These are phyloP conservation scores for Caenorhabditis zanzibari DNA, from an alignment of 2,888 invertebrate genomes.

Conservation along the genomic window DNA sequence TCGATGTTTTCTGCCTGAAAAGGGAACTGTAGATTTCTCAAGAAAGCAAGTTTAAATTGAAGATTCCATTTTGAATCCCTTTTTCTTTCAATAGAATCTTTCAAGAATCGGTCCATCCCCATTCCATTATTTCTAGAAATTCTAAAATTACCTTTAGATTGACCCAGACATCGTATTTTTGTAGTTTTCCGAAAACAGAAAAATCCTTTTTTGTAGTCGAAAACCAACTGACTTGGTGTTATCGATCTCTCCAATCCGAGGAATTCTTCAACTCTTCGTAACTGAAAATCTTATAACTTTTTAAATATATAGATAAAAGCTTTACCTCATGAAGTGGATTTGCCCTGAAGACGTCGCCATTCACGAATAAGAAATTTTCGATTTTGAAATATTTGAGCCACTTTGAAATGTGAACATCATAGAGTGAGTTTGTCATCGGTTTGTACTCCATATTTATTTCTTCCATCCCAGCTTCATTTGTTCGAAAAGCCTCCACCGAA, in stretches of 20 bases:
- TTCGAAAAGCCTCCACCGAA: conserved; percentile 84
- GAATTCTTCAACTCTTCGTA: conserved; percentile 92
- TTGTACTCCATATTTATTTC: conserved; percentile 84
- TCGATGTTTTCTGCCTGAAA: conserved; percentile 77
- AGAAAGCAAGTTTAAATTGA: too few relatives aligned
- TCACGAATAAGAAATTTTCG: conserved; percentile 92
- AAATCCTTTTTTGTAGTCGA: conserved; percentile 97
- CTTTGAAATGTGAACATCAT: conserved; percentile 92
- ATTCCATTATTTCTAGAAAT: not conserved
- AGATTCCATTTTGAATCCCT: too few relatives aligned
- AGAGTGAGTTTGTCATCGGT: conserved; percentile 89
- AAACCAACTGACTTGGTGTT: conserved; percentile 93
- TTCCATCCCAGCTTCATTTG: conserved; percentile 78
- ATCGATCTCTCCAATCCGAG: conserved; percentile 89
- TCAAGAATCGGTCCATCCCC: too few relatives aligned
- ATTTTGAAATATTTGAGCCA: conserved; percentile 96
- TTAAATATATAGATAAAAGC: not conserved
- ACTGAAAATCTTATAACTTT: conserved; percentile 76
- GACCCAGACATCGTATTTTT: conserved; percentile 78
- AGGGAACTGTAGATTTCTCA: not conserved
- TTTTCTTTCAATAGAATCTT: too few relatives aligned
- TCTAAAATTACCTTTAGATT: conserved; percentile 66
- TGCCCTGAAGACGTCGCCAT: conserved; percentile 93
- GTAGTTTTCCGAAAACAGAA: conserved; percentile 87
- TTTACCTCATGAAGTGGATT: conserved; percentile 90